Base-by-base conservation (phyloP, 2,888 invertebrate genomes). In the Agrotis segetum region DNA sequence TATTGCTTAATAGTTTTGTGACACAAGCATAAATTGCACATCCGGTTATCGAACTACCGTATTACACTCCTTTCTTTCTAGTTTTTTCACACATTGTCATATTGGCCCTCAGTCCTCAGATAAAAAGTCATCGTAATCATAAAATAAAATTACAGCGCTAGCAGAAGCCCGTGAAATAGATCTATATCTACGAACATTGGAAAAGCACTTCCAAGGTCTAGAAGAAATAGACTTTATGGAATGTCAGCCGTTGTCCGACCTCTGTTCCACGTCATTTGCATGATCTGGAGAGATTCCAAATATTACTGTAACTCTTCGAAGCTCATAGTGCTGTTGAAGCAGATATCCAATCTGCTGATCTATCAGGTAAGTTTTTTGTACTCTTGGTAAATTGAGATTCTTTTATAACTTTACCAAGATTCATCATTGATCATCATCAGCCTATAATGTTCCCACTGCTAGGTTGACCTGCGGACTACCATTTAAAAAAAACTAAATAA, bases 101-200 rank as follows among this genome's bases (percentile, higher is more conserved):
- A 2, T 40, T 11, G 11, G 9, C 40, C 9, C 40, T 40, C 40
- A 9, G 9, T 11, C 9, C 40, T 40, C 40, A 9, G 40, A 40
- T 40, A 24, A 24, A 24, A 40, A 40, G 34, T 34, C 6, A 34
- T 2, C 9, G 40, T 17, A 21, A 58, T 13, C 11, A 19, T 4
- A n/a, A 40, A 21, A 34, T 19, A 16, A 40, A 40, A 40, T 92
- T 92, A 82, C 96, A 96, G 98, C 99, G 56, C 95, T 99, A 78
- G 98, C 98, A 0, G 99, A 99, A 95, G 98, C 99, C 14, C 98
- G 98, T 88, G 99, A 99, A 92, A 99, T 99, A 82, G 97, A 98
- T 74, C 94, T 98, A 60, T 98, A 99, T 91, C 95, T 99, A 84
- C 98, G 98, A 88, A 99, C 99, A 1, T 91, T 99, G 68, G 97